Evolutionary conservation across 2,888 invertebrate genomes (phyloP).

Genomic region (Lepetodrilus schrolli): DNA sequence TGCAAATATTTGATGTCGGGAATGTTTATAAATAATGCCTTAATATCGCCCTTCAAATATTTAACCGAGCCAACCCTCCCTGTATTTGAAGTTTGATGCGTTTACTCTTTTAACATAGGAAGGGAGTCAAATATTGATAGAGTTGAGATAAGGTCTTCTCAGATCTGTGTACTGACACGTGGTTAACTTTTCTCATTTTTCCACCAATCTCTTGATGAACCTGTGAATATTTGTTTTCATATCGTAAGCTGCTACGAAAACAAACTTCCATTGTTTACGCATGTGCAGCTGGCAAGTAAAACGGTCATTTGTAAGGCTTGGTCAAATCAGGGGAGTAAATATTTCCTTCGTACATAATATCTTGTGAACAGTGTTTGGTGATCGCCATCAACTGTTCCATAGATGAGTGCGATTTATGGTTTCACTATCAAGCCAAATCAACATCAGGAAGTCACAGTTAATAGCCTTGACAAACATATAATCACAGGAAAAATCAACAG

Average conservation of each 20-base stretch:
- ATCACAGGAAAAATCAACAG: slow-evolving; percentile 24
- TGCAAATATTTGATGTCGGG: slow-evolving; percentile 28
- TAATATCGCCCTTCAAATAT: slow-evolving; percentile 34
- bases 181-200: slow-evolving; percentile 13
- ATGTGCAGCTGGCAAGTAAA: background rate
- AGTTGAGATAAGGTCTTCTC: slow-evolving; percentile 22
- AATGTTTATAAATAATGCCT: slow-evolving; percentile 32
- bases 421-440: slow-evolving; percentile 29
- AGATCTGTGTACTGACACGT: slow-evolving; percentile 11
- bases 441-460: slow-evolving; percentile 29
- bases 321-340: slow-evolving; percentile 28
- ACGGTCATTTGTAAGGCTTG: slow-evolving; percentile 11
- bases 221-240: slow-evolving; percentile 33
- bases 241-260: slow-evolving; percentile 28
- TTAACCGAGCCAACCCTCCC: slow-evolving; percentile 15
- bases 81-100: slow-evolving; percentile 27
- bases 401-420: slow-evolving; percentile 4
- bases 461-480: slow-evolving; percentile 31
- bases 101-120: slow-evolving; percentile 31
- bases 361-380: slow-evolving; percentile 21
- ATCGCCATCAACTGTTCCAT: slow-evolving; percentile 2
- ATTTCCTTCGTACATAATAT: slow-evolving; percentile 33
- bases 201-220: slow-evolving; percentile 21
- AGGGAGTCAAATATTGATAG: slow-evolving; percentile 30
- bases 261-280: slow-evolving; percentile 21